Evolutionary conservation across 2,113 vertebrate species (phyloP).

Genomic region (Spheniscus mendiculus): DNA sequence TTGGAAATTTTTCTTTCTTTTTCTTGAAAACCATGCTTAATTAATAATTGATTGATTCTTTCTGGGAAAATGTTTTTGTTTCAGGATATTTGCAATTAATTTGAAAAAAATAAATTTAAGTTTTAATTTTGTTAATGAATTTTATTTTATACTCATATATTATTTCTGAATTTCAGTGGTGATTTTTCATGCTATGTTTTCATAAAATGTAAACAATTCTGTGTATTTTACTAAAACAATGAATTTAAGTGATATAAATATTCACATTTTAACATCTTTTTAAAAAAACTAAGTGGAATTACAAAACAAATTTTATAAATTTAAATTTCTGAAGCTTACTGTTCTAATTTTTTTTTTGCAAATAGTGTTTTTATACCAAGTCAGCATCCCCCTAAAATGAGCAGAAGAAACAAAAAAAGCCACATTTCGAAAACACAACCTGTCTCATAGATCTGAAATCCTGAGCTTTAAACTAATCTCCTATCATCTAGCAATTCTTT

Average conservation of each 20-base stretch:
- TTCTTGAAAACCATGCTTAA: background rate
- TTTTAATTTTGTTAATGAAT: background rate
- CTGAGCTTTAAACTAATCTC: background rate
- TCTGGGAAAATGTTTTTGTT: background rate
- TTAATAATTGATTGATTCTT: background rate
- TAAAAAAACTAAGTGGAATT: background rate
- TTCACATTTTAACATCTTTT: background rate
- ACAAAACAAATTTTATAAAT: background rate
- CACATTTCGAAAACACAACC: background rate
- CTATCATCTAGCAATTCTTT: background rate
- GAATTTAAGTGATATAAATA: background rate
- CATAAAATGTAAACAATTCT: background rate
- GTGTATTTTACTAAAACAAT: background rate
- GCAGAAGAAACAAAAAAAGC: background rate
- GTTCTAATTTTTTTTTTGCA: background rate
- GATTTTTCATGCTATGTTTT: background rate
- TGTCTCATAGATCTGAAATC: background rate
- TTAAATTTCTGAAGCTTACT: background rate
- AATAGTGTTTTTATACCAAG: background rate
- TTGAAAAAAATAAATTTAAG: background rate
- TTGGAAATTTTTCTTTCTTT: background rate
- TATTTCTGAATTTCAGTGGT: background rate
- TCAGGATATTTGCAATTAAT: background rate
- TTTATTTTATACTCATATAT: background rate
- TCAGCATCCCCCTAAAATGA: fast-evolving